Conservation (phyloP, 1,140 invertebrate genomes). For the Tetramorium simillimum region DNA sequence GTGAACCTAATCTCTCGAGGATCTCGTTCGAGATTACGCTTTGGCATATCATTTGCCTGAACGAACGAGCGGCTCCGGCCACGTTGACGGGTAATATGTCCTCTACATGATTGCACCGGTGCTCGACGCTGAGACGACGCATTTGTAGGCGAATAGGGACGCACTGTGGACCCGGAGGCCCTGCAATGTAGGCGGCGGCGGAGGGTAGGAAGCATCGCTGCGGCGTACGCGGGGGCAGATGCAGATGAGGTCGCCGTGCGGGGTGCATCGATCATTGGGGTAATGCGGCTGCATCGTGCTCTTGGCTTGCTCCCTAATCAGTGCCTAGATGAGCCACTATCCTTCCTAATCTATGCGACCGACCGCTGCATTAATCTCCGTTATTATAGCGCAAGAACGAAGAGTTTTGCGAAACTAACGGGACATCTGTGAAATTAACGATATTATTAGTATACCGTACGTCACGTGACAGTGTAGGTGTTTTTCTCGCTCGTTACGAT, state of each 20-base stretch:
- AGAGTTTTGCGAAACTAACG: conserved; percentile 62
- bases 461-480: not conserved
- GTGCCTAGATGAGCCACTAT: conserved; percentile 74
- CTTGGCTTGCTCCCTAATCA: conserved; percentile 79
- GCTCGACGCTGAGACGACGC: conserved; percentile 76
- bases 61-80: conserved; percentile 82
- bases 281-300: conserved; percentile 67
- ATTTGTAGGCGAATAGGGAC: conserved; percentile 74
- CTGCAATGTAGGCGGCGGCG: conserved; percentile 64
- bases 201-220: conserved; percentile 54
- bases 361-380: conserved; percentile 79
- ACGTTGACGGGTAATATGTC: conserved; percentile 85
- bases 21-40: conserved; percentile 81
- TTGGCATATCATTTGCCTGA: conserved; percentile 85
- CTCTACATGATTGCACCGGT: conserved; percentile 81
- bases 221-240: conserved; percentile 72
- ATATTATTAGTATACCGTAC: conserved; percentile 28
- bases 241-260: conserved; percentile 80
- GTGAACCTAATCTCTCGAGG: conserved; percentile 80
- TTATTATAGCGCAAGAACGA: conserved; percentile 79
- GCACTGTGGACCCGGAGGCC: conserved; percentile 56
- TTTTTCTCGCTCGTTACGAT: not conserved
- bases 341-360: conserved; percentile 76
- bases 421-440: conserved; percentile 74
- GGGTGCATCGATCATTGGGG: conserved; percentile 81